Percentiles rank a stretch among this genome's conserved stretches.
phyloP scores from a whole-genome alignment of 2,888 invertebrate species.

The Meganola albula region DNA sequence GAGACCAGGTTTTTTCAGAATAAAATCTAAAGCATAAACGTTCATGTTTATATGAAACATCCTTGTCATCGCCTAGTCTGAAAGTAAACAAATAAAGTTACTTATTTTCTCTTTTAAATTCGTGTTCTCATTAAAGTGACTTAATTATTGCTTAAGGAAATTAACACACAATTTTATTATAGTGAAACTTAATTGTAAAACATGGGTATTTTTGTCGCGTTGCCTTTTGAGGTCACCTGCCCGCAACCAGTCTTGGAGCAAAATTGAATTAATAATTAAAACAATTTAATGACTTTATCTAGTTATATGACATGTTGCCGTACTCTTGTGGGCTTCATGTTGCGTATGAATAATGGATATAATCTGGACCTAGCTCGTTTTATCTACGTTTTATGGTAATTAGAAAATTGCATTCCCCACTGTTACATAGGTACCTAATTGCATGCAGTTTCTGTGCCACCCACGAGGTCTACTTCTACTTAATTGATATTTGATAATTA shows the following conservation, averaged over 20 bases:
- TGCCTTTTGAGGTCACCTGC: constrained; percentile 47
- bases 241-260: constrained; percentile 14
- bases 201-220: constrained; percentile 45
- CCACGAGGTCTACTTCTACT: constrained; percentile 38
- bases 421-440: too few relatives aligned
- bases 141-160: constrained; percentile 56
- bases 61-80: too few relatives aligned
- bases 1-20: too few relatives aligned
- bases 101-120: too few relatives aligned
- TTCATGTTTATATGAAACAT: too few relatives aligned
- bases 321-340: constrained; percentile 23
- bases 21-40: too few relatives aligned
- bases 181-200: constrained; percentile 54
- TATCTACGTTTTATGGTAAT: constrained; percentile 56
- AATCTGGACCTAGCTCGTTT: constrained; percentile 47
- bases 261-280: constrained; percentile 40
- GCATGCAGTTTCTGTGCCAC: constrained; percentile 39
- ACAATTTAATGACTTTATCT: constrained; percentile 53
- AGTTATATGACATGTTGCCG: constrained; percentile 30
- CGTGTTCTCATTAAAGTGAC: constrained; percentile 43
- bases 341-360: constrained; percentile 46
- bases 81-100: too few relatives aligned
- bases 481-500: constrained; percentile 19
- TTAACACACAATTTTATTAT: constrained; percentile 64
- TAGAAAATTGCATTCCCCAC: constrained; percentile 46